Evolutionary conservation across 2,797 vertebrate genomes (phyloP).

Genomic region (Nannoperca obscura): DNA sequence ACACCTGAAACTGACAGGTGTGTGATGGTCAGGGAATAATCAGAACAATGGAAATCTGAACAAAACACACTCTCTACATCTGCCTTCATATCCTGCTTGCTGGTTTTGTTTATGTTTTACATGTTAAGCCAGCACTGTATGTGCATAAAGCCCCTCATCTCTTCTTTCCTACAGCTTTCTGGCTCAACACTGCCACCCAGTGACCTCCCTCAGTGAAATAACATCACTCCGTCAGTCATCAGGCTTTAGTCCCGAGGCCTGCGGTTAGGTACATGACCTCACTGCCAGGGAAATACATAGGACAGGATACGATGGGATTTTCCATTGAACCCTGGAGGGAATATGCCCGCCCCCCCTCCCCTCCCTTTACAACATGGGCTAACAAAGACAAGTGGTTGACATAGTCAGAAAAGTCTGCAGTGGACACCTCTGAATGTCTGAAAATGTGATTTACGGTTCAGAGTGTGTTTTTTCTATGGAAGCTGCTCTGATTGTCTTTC

Average conservation of each 20-base stretch:
- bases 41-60: not conserved
- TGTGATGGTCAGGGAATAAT: not conserved
- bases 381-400: constrained; percentile 60
- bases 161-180: constrained; percentile 44
- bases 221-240: constrained; percentile 19
- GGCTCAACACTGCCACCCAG: constrained; percentile 88
- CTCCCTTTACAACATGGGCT: constrained; percentile 42
- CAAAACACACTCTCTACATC: not conserved
- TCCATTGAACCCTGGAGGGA: constrained; percentile 75
- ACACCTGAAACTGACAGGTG: constrained; percentile 53
- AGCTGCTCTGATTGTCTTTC: constrained; percentile 15
- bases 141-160: constrained; percentile 3
- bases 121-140: constrained; percentile 31
- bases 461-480: not conserved
- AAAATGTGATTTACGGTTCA: constrained; percentile 21
- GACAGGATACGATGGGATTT: constrained; percentile 74
- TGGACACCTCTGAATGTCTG: constrained; percentile 33
- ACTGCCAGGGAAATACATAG: constrained; percentile 73
- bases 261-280: constrained; percentile 78
- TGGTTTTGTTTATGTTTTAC: constrained; percentile 10
- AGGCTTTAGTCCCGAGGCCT: constrained; percentile 50
- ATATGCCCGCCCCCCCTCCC: constrained; percentile 19
- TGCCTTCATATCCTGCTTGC: not conserved
- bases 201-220: constrained; percentile 49
- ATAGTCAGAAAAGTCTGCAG: constrained; percentile 29